Percentiles rank a stretch among this genome's conserved stretches.
phyloP scores from a whole-genome alignment of 2,113 vertebrate genomes.

The Melanocharis versteri region DNA sequence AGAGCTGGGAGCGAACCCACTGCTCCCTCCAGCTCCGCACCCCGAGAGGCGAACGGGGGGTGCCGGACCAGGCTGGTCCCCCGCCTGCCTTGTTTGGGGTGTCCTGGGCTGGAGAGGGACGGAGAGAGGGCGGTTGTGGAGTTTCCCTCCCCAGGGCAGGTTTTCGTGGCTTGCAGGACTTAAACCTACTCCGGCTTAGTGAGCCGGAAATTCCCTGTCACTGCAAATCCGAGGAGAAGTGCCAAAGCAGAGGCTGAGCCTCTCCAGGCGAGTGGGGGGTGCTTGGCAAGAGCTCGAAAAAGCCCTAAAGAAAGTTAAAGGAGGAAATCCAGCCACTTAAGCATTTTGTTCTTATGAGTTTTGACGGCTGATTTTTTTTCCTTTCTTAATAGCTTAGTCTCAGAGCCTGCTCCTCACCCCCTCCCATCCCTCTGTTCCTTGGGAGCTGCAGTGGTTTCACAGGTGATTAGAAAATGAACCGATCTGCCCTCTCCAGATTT shows the following conservation, averaged over 20 bases:
- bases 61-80: background rate
- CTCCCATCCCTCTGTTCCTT: background rate
- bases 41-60: background rate
- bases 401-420: background rate
- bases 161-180: background rate
- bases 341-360: background rate
- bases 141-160: background rate
- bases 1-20: background rate
- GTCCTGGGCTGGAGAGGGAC: background rate
- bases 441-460: background rate
- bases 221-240: background rate
- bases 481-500: background rate
- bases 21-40: background rate
- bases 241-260: background rate
- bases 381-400: background rate
- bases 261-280: background rate
- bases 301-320: constrained; percentile 11
- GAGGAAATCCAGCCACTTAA: constrained; percentile 19
- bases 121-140: background rate
- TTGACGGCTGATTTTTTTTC: background rate
- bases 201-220: background rate
- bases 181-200: background rate
- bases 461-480: background rate
- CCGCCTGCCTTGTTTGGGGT: background rate
- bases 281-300: background rate